Conservation (phyloP, 2,797 vertebrate genomes). For the Taeniopygia guttata region DNA sequence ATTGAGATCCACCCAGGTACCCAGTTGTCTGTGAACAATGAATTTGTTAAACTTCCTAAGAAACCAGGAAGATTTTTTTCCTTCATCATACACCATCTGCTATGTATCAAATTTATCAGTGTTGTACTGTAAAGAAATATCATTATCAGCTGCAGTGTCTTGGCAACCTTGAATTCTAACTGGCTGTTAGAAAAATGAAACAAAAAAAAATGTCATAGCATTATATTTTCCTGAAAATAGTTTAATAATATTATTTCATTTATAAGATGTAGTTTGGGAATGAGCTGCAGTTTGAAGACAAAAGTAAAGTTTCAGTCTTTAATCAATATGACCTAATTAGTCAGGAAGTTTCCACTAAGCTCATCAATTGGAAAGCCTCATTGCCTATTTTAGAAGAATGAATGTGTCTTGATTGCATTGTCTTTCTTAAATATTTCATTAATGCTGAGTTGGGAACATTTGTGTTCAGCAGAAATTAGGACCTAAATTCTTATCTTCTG, state of each 20-base stretch:
- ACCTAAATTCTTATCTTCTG: not conserved
- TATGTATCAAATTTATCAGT: not conserved
- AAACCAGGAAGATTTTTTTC: not conserved
- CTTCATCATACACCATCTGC: not conserved
- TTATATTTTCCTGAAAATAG: not conserved
- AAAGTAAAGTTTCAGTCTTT: not conserved
- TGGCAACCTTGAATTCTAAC: not conserved
- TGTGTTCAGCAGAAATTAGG: not conserved
- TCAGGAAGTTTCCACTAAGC: not conserved
- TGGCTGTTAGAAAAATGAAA: not conserved
- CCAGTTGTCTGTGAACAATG: not conserved
- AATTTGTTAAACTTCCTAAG: not conserved
- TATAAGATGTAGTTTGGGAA: not conserved
- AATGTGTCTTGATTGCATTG: conserved; percentile 1
- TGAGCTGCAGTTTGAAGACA: not conserved
- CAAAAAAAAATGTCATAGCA: not conserved
- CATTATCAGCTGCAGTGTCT: not conserved
- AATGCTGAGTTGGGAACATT: not conserved
- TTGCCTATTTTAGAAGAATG: not conserved
- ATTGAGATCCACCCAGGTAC: not conserved
- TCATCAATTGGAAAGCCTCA: not conserved
- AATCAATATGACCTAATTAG: not conserved
- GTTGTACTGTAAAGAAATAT: not conserved
- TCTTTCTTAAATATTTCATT: conserved; percentile 27
- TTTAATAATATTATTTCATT: not conserved